These are phyloP conservation scores for Mesorhabditis spiculigera DNA, from an alignment of 2,888 invertebrate species.

Conservation along the genomic window DNA sequence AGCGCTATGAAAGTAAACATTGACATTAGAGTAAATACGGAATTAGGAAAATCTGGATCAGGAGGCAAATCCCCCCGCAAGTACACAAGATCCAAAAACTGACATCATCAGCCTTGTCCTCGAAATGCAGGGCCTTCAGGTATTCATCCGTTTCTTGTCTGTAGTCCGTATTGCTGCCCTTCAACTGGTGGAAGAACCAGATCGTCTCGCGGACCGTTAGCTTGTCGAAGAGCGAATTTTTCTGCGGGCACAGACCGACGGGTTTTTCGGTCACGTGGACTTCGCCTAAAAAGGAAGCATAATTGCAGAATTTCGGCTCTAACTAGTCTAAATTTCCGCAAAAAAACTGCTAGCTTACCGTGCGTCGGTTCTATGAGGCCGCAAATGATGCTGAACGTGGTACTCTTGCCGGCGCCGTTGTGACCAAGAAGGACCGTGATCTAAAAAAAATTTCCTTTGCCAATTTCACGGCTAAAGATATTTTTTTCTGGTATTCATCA, in stretches of 20 bases:
- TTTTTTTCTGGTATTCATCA: background rate
- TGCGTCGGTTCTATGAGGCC: constrained; percentile 43
- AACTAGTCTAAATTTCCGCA: too few relatives aligned
- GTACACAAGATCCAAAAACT: too few relatives aligned
- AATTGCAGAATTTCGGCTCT: too few relatives aligned
- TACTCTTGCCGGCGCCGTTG: constrained; percentile 54
- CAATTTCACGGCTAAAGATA: too few relatives aligned
- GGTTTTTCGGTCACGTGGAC: too few relatives aligned
- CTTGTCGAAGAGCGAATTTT: constrained; percentile 6
- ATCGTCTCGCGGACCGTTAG: constrained; percentile 53
- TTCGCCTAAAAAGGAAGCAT: too few relatives aligned
- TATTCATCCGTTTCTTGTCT: constrained; percentile 21
- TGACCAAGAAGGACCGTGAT: constrained; percentile 54
- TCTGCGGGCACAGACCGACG: too few relatives aligned
- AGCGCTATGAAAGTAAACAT: too few relatives aligned
- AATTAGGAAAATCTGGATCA: too few relatives aligned
- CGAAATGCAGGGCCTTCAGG: constrained; percentile 31
- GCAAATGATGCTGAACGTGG: constrained; percentile 39
- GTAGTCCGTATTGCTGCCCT: constrained; percentile 23
- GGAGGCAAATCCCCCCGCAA: too few relatives aligned
- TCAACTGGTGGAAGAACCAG: constrained; percentile 45
- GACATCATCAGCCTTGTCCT: constrained; percentile 31
- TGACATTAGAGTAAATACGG: too few relatives aligned
- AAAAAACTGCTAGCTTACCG: constrained; percentile 10
- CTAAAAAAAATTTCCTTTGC: constrained; percentile 15